These are phyloP conservation scores for Chamaea fasciata DNA, from an alignment of 2,113 vertebrate genomes.

Conservation along the genomic window DNA sequence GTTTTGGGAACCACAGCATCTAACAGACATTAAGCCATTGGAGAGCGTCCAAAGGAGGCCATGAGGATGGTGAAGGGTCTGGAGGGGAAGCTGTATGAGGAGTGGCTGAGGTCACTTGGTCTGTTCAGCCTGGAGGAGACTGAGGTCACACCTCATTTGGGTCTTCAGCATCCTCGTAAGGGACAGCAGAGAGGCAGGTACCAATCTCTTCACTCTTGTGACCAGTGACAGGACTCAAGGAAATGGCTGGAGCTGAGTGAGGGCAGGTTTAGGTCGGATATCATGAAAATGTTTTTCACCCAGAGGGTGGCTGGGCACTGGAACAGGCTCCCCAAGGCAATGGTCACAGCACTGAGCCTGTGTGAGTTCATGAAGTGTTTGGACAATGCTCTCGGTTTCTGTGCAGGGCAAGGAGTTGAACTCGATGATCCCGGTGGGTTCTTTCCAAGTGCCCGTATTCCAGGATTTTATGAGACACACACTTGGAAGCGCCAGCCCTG, in stretches of 20 bases:
- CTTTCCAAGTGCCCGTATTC: not conserved
- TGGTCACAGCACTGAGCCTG: not conserved
- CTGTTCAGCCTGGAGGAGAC: not conserved
- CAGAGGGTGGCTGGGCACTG: not conserved
- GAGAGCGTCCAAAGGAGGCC: not conserved
- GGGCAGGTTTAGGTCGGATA: not conserved
- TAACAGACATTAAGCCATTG: not conserved
- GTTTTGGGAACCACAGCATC: not conserved
- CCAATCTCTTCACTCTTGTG: not conserved
- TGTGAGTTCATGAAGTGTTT: not conserved
- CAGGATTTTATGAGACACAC: not conserved
- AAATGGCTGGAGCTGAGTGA: not conserved
- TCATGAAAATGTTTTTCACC: not conserved
- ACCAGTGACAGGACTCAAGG: not conserved
- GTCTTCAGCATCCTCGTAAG: not conserved
- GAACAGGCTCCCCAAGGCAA: not conserved
- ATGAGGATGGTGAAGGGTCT: not conserved
- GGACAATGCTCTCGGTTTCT: not conserved
- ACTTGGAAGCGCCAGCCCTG: not conserved
- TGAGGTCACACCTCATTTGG: not conserved
- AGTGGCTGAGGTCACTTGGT: not conserved
- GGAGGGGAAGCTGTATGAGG: not conserved
- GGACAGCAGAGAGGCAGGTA: not conserved
- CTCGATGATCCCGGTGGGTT: not conserved
- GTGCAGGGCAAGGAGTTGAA: not conserved